A percentile compares a stretch with the other conserved stretches of the same genome.
These are phyloP conservation scores for Geotrypetes seraphini DNA, from an alignment of 2,797 vertebrate genomes.

Conservation along the genomic window DNA sequence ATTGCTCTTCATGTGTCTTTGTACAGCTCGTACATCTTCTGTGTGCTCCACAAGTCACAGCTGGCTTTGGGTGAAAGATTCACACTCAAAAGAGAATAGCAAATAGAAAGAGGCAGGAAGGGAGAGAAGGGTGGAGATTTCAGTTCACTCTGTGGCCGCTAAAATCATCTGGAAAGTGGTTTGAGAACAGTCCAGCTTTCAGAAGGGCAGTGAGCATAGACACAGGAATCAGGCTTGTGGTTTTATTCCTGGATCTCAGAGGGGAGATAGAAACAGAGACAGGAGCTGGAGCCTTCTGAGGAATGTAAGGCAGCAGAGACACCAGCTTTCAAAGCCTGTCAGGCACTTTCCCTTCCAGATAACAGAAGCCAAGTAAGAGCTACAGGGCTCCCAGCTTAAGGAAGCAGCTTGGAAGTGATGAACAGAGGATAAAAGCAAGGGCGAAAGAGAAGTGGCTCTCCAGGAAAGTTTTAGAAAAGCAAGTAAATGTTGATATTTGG, in stretches of 20 bases:
- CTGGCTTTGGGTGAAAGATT: slow-evolving; percentile 38
- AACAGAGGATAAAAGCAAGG: slow-evolving; percentile 58
- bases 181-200: slow-evolving; percentile 39
- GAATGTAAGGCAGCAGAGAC: slow-evolving; percentile 38
- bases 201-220: slow-evolving; percentile 26
- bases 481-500: too few relatives aligned
- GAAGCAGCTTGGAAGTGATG: slow-evolving; percentile 51
- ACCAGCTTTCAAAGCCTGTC: slow-evolving; percentile 6
- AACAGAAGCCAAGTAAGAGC: slow-evolving; percentile 32
- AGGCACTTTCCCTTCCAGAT: slow-evolving; percentile 19
- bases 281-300: slow-evolving; percentile 35
- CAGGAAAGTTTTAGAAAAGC: slow-evolving; percentile 62
- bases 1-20: too few relatives aligned
- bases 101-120: too few relatives aligned
- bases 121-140: slow-evolving; percentile 1
- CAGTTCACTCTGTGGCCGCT: slow-evolving; percentile 11
- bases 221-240: slow-evolving; percentile 47
- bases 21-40: too few relatives aligned
- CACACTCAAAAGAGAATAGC: slow-evolving; percentile 1
- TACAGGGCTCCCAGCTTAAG: slow-evolving; percentile 39
- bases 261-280: slow-evolving; percentile 28
- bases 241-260: slow-evolving; percentile 43
- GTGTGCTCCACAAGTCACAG: too few relatives aligned
- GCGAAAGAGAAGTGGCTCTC: slow-evolving; percentile 54
- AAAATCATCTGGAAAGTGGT: slow-evolving; percentile 48